Conservation (phyloP, 1,140 invertebrate species). For the Thaumetopoea pityocampa region DNA sequence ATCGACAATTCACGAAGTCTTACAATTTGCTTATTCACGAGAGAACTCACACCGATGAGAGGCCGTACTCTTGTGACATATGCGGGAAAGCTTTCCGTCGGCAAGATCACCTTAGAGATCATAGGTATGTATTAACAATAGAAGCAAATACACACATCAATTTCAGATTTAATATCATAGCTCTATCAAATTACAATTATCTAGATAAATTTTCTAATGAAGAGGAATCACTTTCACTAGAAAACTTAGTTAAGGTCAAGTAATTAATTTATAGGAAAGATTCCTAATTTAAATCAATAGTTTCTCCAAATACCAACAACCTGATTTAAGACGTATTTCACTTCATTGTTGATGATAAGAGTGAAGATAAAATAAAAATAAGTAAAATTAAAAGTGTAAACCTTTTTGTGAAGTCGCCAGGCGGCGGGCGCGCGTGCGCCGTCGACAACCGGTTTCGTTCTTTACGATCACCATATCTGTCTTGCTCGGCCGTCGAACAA, state of each 20-base stretch:
- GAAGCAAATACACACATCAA: no score
- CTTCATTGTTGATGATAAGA: slow-evolving; percentile 58
- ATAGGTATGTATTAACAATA: slow-evolving; percentile 80
- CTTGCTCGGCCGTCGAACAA: slow-evolving; percentile 63
- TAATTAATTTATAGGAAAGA: slow-evolving; percentile 22
- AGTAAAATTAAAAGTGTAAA: slow-evolving; percentile 66
- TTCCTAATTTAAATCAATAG: slow-evolving; percentile 45
- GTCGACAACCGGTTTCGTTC: slow-evolving; percentile 56
- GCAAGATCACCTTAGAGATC: slow-evolving; percentile 95
- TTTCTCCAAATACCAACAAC: slow-evolving; percentile 49
- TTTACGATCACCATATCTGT: slow-evolving; percentile 70
- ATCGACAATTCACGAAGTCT: slow-evolving; percentile 96
- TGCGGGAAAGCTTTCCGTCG: slow-evolving; percentile 96
- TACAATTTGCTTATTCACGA: slow-evolving; percentile 98
- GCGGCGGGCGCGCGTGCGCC: slow-evolving; percentile 63
- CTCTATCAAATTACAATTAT: no score
- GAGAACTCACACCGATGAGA: slow-evolving; percentile 95
- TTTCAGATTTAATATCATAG: no score
- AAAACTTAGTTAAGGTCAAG: slow-evolving; percentile 11
- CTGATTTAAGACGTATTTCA: slow-evolving; percentile 59
- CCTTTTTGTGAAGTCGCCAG: slow-evolving; percentile 72
- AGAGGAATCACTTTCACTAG: slow-evolving; percentile 22
- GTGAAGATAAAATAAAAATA: slow-evolving; percentile 50
- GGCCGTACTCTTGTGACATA: slow-evolving; percentile 96
- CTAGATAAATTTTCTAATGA: no score